phyloP scores from a whole-genome alignment of 1,140 invertebrate species.

The Drosophila ananassae region DNA sequence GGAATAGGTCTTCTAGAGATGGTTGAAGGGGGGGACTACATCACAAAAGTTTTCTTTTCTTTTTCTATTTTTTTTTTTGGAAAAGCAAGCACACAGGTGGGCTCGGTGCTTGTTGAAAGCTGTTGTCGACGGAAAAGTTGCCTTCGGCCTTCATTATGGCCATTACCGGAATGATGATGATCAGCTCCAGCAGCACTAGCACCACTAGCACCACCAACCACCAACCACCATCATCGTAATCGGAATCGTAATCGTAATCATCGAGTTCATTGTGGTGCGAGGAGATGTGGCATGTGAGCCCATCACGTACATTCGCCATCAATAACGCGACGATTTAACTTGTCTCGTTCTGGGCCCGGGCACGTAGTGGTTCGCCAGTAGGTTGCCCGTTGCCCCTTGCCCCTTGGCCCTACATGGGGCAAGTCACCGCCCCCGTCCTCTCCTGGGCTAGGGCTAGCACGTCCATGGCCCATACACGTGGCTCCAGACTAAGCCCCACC shows the following conservation, averaged over 20 bases:
- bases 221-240: slow-evolving; percentile 35
- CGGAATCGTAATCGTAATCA: slow-evolving; percentile 14
- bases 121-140: slow-evolving; percentile 60
- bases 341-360: slow-evolving; percentile 70
- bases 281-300: slow-evolving; percentile 59
- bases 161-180: slow-evolving; percentile 47
- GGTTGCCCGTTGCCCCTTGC: slow-evolving; percentile 36
- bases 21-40: not conserved
- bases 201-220: slow-evolving; percentile 24
- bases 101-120: slow-evolving; percentile 69
- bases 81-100: slow-evolving; percentile 62
- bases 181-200: slow-evolving; percentile 23
- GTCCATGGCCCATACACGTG: slow-evolving; percentile 50
- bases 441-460: slow-evolving; percentile 22
- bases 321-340: slow-evolving; percentile 82
- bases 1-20: slow-evolving; percentile 1
- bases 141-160: slow-evolving; percentile 44
- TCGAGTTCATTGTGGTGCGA: slow-evolving; percentile 32
- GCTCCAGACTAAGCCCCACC: slow-evolving; percentile 36
- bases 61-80: not conserved
- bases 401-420: not conserved
- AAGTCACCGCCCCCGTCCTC: not conserved
- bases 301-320: slow-evolving; percentile 82
- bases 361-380: slow-evolving; percentile 58
- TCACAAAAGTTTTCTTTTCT: slow-evolving; percentile 18